Base-by-base conservation (phyloP, 2,888 invertebrate genomes). In the Sarcophaga carnaria region DNA sequence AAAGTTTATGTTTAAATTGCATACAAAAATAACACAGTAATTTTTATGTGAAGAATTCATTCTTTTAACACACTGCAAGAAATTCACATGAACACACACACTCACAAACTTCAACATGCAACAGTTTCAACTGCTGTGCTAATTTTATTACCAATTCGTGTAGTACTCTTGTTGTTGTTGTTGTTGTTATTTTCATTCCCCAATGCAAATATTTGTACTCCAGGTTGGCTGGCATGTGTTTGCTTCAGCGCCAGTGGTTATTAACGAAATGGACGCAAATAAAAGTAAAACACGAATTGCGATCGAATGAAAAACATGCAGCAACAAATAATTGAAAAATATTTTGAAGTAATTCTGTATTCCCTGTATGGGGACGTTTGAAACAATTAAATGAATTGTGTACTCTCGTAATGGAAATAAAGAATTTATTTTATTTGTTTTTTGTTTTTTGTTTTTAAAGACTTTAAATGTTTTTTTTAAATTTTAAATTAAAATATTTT, bases 81-180 rank as follows among this genome's bases (percentile, higher is more conserved):
- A 54, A 54, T 4, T 69, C 25, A 25, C 25, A 69, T 20, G 66
- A 6, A 20, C 17, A 67, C 14, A 49, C 27, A 60, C 12, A 11
- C 4, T 20, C 45, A 27, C 4, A 10, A 54, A 25, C n/a, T 71
- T 60, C 47, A 54, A 12, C 14, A 83, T 66, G 72, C 59, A 80
- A 71, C 79, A 59, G 62, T 75, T 66, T 74, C 74, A 78, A 83
- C 74, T 77, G 70, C 77, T 77, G 71, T 72, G 54, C 49, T 67
- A 77, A 71, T 80, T 79, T 70, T 71, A 20, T 49, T 66, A 59
- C 17, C 67, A 45, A 22, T 81, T 63, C 54, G 45, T 62, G 45
- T 27, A 12, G 8, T 20, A 54, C 17, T 54, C 3, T 63, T 25
- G 22, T 25, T 70, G n/a, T 37, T 47, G 47, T 27, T 77, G 27